Conservation (phyloP, 2,113 vertebrate species). For the Bubo blakistoni region DNA sequence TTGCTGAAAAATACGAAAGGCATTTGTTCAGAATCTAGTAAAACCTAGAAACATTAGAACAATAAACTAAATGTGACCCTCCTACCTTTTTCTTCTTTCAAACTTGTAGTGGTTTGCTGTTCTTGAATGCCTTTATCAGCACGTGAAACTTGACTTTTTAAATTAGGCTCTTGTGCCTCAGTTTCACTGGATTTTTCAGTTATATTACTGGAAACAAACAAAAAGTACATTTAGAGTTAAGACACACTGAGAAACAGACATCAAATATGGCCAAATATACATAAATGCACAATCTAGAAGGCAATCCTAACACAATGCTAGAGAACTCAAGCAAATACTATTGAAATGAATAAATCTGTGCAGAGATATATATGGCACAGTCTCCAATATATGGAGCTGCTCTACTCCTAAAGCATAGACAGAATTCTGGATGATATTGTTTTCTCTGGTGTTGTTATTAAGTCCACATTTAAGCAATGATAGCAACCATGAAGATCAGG, state of each 20-base stretch:
- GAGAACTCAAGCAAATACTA: background rate
- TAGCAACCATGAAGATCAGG: background rate
- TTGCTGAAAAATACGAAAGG: slow-evolving; percentile 20
- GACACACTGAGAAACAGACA: background rate
- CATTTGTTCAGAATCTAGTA: background rate
- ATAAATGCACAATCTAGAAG: background rate
- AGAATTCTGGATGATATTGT: background rate
- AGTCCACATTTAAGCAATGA: background rate
- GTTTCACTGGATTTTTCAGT: background rate
- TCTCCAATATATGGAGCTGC: background rate
- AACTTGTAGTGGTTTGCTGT: background rate
- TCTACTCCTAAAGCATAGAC: background rate
- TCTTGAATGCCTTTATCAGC: background rate
- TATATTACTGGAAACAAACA: background rate
- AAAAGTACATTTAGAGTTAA: background rate
- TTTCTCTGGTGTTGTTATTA: background rate
- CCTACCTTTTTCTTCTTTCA: slow-evolving; percentile 23
- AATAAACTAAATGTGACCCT: background rate
- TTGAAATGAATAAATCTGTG: background rate
- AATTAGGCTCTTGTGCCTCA: background rate
- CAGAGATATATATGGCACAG: background rate
- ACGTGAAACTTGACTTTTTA: background rate
- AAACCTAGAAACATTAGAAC: background rate
- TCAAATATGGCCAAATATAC: background rate
- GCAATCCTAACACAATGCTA: background rate